Conservation (phyloP, 2,888 invertebrate genomes). For the Poecilobothrus nobilitatus region DNA sequence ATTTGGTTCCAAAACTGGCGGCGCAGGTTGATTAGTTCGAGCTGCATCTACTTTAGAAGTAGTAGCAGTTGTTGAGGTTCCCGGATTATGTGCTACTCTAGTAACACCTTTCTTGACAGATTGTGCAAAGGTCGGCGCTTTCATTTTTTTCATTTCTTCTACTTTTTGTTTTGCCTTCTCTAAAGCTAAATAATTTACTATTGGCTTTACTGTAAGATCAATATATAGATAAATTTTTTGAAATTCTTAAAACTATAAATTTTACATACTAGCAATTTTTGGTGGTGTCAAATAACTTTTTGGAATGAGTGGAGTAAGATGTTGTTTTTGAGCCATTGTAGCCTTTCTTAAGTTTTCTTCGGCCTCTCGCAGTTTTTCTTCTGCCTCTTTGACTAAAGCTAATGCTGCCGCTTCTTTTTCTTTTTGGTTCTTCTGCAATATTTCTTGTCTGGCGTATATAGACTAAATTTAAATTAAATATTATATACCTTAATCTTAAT, state of each 20-base stretch:
- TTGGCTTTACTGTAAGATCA: conserved; percentile 65
- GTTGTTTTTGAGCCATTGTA: conserved; percentile 31
- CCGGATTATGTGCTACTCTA: conserved; percentile 57
- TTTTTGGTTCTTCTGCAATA: conserved; percentile 32
- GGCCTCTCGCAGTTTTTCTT: conserved; percentile 36
- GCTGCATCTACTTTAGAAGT: background rate
- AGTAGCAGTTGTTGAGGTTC: conserved; percentile 19
- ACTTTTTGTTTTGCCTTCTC: conserved; percentile 62
- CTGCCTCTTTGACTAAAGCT: conserved; percentile 36
- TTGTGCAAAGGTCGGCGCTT: conserved; percentile 52
- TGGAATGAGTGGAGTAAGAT: conserved; percentile 35
- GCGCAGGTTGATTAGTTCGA: conserved; percentile 38
- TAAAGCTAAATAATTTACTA: conserved; percentile 64
- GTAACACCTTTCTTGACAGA: conserved; percentile 55
- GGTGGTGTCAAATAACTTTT: conserved; percentile 34
- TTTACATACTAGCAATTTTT: conserved; percentile 17
- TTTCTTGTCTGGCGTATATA: conserved; percentile 36
- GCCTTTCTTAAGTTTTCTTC: conserved; percentile 35
- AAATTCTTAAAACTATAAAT: background rate
- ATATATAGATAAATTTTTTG: background rate
- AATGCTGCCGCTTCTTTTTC: conserved; percentile 31
- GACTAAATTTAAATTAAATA: conserved; percentile 25
- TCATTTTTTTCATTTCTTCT: conserved; percentile 45
- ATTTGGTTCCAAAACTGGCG: conserved; percentile 57
- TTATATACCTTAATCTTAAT: too few species aligned